Base-by-base conservation (phyloP, 2,888 invertebrate genomes). In the Portevinia maculata region DNA sequence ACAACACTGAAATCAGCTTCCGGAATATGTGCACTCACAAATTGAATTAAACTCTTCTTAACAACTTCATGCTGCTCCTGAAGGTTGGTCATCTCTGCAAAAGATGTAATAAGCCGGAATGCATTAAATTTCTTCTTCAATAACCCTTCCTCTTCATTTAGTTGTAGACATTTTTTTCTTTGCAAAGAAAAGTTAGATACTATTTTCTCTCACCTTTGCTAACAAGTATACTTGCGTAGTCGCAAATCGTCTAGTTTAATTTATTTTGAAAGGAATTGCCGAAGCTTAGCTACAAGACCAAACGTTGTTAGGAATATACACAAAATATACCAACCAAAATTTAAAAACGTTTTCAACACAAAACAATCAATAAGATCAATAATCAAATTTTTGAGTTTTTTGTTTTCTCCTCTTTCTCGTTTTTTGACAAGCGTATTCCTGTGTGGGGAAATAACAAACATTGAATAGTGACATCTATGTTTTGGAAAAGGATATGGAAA, bases 31-130 rank as follows among this genome's bases (percentile, higher is more conserved):
- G 93, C 93, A 87, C 94, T 94, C 34, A 97, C 94, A 89, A 97
- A 97, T 87, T 94, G 93, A 91, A 96, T 95, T 85, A 97, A 92
- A 86, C 96, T 95, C 88, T 95, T 94, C 91, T 96, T 96, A 53
- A 97, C 95, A 86, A 95, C 87, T 84, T 90, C 91, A 84, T 91
- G 90, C 85, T 91, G 91, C 65, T 90, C 89, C 79, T 91, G 90
- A 69, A 91, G 86, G 86, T 90, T 91, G 79, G 90, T 90, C 91
- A 91, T 91, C 85, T 85, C 7, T 15, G 44, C 9, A 84, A 79
- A 46, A 32, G 28, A 37, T 11, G 28, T 28, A 21, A 39, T 19
- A 28, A 15, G 6, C 24, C 24, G 7, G 9, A 64, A 50, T 64
- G 17, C 50, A 53, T 41, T 55, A 8, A 50, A 28, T 53, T 24